phyloP scores from a whole-genome alignment of 2,888 invertebrate genomes.

The Caenorhabditis zanzibari region DNA sequence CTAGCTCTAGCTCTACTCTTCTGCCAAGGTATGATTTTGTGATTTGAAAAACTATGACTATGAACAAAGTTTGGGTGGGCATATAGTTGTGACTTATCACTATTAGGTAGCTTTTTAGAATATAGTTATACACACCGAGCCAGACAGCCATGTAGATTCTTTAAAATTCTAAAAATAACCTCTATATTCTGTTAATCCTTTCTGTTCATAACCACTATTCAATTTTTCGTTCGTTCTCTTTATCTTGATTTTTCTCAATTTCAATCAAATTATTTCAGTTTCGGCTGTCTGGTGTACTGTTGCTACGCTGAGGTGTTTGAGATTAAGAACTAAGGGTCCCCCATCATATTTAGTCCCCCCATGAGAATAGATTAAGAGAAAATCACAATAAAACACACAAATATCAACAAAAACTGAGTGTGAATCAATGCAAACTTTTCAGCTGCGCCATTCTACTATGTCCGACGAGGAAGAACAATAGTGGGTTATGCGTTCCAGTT shows the following conservation, averaged over 20 bases:
- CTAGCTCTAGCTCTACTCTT: slow-evolving; percentile 41
- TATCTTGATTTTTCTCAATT: neutral
- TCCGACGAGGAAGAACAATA: slow-evolving; percentile 80
- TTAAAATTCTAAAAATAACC: no score
- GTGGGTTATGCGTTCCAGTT: slow-evolving; percentile 77
- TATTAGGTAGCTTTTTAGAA: neutral
- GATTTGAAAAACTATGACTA: neutral
- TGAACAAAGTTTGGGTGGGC: slow-evolving; percentile 8
- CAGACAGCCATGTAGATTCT: slow-evolving; percentile 54
- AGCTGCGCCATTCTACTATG: slow-evolving; percentile 72
- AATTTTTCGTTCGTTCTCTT: neutral
- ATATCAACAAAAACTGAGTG: slow-evolving; percentile 37
- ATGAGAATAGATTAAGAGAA: slow-evolving; percentile 57
- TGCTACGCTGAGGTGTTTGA: slow-evolving; percentile 65
- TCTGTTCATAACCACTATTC: neutral
- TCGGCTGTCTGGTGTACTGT: slow-evolving; percentile 65
- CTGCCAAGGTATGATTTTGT: slow-evolving; percentile 50
- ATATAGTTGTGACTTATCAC: neutral
- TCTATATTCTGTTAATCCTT: neutral
- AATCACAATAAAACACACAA: neutral
- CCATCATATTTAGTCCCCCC: slow-evolving; percentile 53
- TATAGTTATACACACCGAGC: slow-evolving; percentile 46
- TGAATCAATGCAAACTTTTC: slow-evolving; percentile 67
- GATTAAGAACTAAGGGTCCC: slow-evolving; percentile 55
- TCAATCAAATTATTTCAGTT: slow-evolving; percentile 53